phyloP scores from a whole-genome alignment of 2,797 vertebrate genomes.

The Anas acuta region DNA sequence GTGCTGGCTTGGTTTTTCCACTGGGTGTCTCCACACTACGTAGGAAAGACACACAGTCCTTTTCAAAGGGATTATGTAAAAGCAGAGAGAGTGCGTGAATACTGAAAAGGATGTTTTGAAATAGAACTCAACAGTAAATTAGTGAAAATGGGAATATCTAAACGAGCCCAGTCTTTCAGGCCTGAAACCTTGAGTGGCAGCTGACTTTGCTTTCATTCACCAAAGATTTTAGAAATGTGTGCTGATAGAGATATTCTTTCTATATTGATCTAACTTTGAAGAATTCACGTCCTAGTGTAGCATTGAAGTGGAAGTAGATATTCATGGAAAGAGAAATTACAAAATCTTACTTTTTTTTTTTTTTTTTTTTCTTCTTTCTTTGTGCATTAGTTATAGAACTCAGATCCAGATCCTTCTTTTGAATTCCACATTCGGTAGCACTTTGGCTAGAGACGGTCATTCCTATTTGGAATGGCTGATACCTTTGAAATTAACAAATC shows the following conservation, averaged over 20 bases:
- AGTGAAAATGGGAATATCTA: background rate
- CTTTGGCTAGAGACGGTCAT: background rate
- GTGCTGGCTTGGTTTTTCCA: slow-evolving; percentile 5
- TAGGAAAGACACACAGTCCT: background rate
- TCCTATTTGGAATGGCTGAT: background rate
- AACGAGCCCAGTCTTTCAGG: background rate
- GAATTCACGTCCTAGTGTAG: background rate
- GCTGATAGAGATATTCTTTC: background rate
- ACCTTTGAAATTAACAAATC: background rate
- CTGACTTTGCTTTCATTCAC: background rate
- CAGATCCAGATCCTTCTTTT: background rate
- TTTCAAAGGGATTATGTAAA: background rate
- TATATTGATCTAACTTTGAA: background rate
- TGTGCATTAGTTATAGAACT: background rate
- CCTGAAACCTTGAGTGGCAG: background rate
- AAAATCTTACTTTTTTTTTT: background rate
- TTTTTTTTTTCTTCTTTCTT: background rate
- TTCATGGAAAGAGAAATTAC: background rate
- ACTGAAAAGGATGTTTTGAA: background rate
- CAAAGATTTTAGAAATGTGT: background rate
- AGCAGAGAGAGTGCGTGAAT: background rate
- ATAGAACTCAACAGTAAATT: background rate
- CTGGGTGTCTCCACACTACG: slow-evolving; percentile 72
- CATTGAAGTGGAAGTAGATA: background rate
- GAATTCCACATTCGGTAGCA: background rate